Evolutionary conservation across 2,113 vertebrate genomes (phyloP), one percentile per base, ranked within the genome.

Genomic region (Mobula hypostoma): DNA sequence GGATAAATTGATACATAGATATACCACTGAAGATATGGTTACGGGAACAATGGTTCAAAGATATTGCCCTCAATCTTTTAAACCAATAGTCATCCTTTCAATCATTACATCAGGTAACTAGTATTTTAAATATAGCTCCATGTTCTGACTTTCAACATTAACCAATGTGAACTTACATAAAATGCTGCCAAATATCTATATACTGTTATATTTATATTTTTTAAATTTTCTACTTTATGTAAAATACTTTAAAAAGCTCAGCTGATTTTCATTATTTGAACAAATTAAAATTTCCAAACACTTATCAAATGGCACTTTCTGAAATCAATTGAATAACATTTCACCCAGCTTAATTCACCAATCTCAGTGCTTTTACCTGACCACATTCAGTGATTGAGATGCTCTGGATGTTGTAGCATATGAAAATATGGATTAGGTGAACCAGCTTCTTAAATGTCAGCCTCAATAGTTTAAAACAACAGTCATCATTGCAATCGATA

Each of bases 401-500:
- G n/a, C 19, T 29, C 85, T 24, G 56, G 5, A 11, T 17, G n/a
- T 66, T 29, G 0, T 66, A 63, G 85, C 61, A 90, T 7, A 36
- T 36, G 14, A 90, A 88, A 90, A 66, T 58, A 61, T 66, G 40
- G 29, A 32, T 90, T 90, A 66, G 77, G 63, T 90, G 85, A 32
- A 66, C 85, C 61, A 32, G 12, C n/a, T 32, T 90, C 85, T 63
- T 17, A 90, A 66, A 90, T 68, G 85, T 90, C 85, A 90, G 66
- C n/a, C 85, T 90, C 61, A 90, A 90, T 66, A 17, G 17, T 66
- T 90, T 66, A 66, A 90, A 90, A n/a, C n/a, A 15, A 66, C 14
- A 32, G 58, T 66, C 85, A 88, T 11, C 58, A 88, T 63, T 88
- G n/a, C n/a, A 90, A 88, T 88, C 85, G 58, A 88, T 66, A 66